phyloP scores from a whole-genome alignment of 1,140 invertebrate genomes.

The Batillaria attramentaria region DNA sequence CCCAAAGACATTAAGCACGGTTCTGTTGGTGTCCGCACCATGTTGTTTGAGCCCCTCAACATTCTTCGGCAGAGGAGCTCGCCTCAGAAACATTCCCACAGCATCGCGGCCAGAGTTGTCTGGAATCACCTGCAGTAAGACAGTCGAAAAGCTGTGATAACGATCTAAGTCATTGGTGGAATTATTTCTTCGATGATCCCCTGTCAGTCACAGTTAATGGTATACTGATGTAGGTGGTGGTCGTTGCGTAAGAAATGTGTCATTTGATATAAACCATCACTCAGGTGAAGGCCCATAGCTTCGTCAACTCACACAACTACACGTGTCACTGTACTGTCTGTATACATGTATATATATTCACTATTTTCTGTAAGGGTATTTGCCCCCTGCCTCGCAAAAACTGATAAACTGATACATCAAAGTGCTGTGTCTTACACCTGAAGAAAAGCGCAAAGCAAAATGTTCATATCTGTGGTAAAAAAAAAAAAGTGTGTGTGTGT shows the following conservation, averaged over 20 bases:
- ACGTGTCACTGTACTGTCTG: too few relatives aligned
- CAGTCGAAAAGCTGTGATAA: background rate
- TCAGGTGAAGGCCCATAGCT: too few relatives aligned
- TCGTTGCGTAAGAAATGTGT: too few relatives aligned
- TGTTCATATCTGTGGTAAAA: too few relatives aligned
- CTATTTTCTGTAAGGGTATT: background rate
- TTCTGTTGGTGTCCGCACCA: constrained; percentile 76
- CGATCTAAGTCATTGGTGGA: background rate
- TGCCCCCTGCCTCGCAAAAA: background rate
- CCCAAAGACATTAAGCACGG: constrained; percentile 82
- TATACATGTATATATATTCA: background rate
- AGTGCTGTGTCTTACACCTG: background rate
- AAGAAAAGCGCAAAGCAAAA: background rate
- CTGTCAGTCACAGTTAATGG: too few relatives aligned
- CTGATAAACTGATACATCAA: too few relatives aligned
- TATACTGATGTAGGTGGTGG: too few relatives aligned
- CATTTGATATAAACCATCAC: too few relatives aligned
- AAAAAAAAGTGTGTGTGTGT: too few relatives aligned
- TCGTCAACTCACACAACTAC: too few relatives aligned
- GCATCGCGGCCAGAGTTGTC: constrained; percentile 70
- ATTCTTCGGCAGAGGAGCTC: constrained; percentile 69
- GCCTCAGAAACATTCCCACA: constrained; percentile 66
- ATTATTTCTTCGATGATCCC: background rate
- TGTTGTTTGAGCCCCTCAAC: constrained; percentile 73
- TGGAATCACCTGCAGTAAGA: constrained; percentile 56